Conservation (phyloP, 2,113 vertebrate genomes). For the Odocoileus hemionus region DNA sequence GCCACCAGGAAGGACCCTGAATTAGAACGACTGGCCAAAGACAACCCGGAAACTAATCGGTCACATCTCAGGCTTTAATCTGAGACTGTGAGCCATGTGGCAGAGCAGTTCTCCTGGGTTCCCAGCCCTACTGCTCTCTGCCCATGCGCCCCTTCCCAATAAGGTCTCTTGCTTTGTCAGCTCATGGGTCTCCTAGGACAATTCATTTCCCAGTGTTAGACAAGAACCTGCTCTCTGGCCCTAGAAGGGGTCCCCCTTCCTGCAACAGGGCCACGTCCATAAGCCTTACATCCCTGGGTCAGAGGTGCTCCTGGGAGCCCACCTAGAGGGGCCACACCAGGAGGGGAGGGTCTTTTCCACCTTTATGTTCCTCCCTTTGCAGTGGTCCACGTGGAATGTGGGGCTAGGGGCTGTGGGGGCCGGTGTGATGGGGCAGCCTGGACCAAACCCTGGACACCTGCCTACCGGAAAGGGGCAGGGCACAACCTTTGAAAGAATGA, state of each 20-base stretch:
- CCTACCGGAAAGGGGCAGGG: not conserved
- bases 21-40: not conserved
- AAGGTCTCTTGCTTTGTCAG: not conserved
- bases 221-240: not conserved
- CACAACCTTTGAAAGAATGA: not conserved
- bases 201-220: not conserved
- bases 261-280: not conserved
- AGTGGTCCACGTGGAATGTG: rapidly evolving
- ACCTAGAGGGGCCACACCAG: not conserved
- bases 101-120: not conserved
- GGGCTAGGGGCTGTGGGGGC: not conserved
- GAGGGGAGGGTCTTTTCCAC: not conserved
- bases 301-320: not conserved
- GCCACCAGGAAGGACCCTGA: not conserved
- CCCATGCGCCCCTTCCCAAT: not conserved
- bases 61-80: not conserved
- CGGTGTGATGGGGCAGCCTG: not conserved
- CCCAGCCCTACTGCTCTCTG: not conserved
- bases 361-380: not conserved
- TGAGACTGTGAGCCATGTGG: not conserved
- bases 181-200: not conserved
- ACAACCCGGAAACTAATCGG: not conserved
- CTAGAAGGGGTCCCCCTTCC: not conserved
- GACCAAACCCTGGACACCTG: too few species aligned
- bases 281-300: not conserved